phyloP scores from a whole-genome alignment of 2,797 vertebrate genomes.

The Eulemur rubriventer region DNA sequence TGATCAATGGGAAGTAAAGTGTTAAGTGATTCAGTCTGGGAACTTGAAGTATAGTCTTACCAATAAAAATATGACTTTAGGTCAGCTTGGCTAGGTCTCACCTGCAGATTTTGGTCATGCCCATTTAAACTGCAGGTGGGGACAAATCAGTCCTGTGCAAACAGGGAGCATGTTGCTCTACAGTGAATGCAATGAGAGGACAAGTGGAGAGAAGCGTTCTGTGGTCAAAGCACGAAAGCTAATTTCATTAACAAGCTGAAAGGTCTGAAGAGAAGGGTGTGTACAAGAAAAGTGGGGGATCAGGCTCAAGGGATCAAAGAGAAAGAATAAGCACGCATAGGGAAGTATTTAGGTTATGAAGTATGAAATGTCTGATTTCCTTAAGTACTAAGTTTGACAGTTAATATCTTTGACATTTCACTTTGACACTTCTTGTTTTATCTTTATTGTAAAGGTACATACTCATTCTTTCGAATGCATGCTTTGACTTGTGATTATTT shows the following conservation, averaged over 20 bases:
- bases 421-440: no score
- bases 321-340: background rate
- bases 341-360: background rate
- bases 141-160: background rate
- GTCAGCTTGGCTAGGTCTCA: background rate
- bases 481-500: no score
- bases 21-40: background rate
- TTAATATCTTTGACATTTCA: no score
- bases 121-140: background rate
- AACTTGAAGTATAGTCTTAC: background rate
- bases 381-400: no score
- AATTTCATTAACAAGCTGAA: background rate
- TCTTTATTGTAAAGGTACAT: no score
- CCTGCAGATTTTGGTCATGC: background rate
- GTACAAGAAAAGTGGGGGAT: background rate
- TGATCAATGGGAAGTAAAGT: background rate
- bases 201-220: background rate
- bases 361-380: no score
- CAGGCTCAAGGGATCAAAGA: background rate
- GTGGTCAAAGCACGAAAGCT: background rate
- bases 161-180: background rate
- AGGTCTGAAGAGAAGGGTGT: background rate
- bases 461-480: no score
- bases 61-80: background rate
- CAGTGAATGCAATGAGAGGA: background rate